A percentile compares a stretch with the other conserved stretches of the same genome.
Evolutionary conservation across 2,797 vertebrate species (phyloP).

Genomic region (Coccyzus lansbergi): DNA sequence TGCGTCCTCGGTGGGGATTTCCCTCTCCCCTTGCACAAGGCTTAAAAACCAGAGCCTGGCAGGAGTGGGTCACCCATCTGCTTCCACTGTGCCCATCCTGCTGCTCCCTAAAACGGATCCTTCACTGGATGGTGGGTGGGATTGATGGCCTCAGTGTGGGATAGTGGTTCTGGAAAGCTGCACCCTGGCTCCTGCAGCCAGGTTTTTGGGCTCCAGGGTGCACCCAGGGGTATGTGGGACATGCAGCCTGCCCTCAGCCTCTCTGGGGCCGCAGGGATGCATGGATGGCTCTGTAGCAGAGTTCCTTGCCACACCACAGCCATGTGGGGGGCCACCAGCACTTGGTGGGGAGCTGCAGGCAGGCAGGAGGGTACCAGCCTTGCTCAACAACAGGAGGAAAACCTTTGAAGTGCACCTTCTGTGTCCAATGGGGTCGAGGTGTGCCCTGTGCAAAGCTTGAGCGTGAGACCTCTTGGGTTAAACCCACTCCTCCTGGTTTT

Average conservation of each 20-base stretch:
- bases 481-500: background rate
- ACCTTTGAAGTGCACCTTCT: fast-evolving
- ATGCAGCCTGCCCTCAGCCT: background rate
- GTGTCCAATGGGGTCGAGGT: fast-evolving
- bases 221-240: background rate
- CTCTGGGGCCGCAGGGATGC: fast-evolving
- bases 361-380: background rate
- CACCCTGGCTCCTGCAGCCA: background rate
- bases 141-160: fast-evolving
- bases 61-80: background rate
- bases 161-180: background rate
- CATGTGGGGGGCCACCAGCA: background rate
- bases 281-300: background rate
- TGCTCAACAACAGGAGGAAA: fast-evolving
- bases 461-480: fast-evolving
- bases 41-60: background rate
- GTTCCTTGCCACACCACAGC: background rate
- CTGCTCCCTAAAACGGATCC: background rate
- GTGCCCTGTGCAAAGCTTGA: background rate
- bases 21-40: background rate
- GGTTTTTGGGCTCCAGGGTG: background rate
- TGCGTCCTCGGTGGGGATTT: background rate
- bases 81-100: background rate
- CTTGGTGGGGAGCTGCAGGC: background rate
- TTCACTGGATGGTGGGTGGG: background rate